Conservation (phyloP, 2,797 vertebrate genomes). For the Melanotaenia pygmaea region DNA sequence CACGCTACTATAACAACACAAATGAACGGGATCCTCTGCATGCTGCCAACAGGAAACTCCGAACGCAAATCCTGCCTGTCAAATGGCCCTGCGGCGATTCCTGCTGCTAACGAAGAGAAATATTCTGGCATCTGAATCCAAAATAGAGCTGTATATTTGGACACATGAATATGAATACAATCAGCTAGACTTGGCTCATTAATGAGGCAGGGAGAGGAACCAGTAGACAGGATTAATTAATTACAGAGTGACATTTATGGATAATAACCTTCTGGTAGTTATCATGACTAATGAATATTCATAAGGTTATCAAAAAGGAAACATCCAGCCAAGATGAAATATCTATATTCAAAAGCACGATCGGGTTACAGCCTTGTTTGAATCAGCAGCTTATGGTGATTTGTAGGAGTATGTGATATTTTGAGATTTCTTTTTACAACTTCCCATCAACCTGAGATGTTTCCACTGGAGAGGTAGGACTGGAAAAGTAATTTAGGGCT, state of each 20-base stretch:
- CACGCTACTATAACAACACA: conserved; percentile 35
- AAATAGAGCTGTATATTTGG: conserved; percentile 79
- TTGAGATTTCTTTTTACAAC: conserved; percentile 15
- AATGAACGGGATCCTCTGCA: conserved; percentile 44
- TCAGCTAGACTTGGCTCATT: conserved; percentile 77
- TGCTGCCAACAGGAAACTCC: conserved; percentile 38
- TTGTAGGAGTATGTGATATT: conserved; percentile 20
- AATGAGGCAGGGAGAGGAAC: conserved; percentile 78
- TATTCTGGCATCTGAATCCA: conserved; percentile 61
- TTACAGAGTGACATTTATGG: conserved; percentile 85
- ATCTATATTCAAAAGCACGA: conserved; percentile 69
- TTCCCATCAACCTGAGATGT: not conserved
- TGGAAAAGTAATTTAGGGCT: conserved; percentile 8
- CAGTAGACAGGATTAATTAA: conserved; percentile 83
- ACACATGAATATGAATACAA: conserved; percentile 80
- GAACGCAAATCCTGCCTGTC: conserved; percentile 56
- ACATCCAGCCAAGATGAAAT: conserved; percentile 72
- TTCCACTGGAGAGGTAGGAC: not conserved
- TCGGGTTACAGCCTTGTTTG: conserved; percentile 32
- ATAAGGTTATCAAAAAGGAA: conserved; percentile 70
- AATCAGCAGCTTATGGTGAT: conserved; percentile 31
- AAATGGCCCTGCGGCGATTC: conserved; percentile 60
- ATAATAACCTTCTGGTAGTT: conserved; percentile 84
- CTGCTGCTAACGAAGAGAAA: conserved; percentile 74
- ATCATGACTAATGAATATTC: conserved; percentile 81